Evolutionary conservation across 2,797 vertebrate genomes (phyloP).

Genomic region (Pelochelys cantorii): DNA sequence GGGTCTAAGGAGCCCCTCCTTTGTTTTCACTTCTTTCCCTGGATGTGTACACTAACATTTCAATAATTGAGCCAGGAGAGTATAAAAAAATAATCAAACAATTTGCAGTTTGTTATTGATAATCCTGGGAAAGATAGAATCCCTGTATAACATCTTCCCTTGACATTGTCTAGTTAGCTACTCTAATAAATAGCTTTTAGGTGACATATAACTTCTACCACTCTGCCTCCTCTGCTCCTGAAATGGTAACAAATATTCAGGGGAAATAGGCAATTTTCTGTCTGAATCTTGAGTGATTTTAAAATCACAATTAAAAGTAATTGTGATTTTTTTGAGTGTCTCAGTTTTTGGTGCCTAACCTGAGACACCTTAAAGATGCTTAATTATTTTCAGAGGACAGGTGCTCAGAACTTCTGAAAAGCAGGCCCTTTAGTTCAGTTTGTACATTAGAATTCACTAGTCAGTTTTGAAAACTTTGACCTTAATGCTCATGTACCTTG

Average conservation of each 20-base stretch:
- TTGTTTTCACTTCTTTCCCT: not conserved
- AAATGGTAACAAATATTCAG: not conserved
- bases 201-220: not conserved
- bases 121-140: not conserved
- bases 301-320: too few relatives aligned
- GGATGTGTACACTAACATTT: not conserved
- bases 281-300: too few relatives aligned
- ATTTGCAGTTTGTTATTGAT: not conserved
- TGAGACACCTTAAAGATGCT: too few relatives aligned
- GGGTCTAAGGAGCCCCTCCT: not conserved
- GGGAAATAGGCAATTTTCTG: too few relatives aligned
- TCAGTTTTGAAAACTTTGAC: not conserved
- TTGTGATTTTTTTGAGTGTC: too few relatives aligned
- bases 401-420: not conserved
- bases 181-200: not conserved
- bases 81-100: not conserved
- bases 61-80: not conserved
- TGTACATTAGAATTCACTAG: not conserved
- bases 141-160: not conserved
- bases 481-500: not conserved
- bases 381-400: too few relatives aligned
- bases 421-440: not conserved
- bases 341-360: too few relatives aligned
- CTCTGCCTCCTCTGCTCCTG: not conserved
- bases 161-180: not conserved